A percentile compares a stretch with the other conserved stretches of the same genome.
Evolutionary conservation across 2,113 vertebrate species (phyloP).

Genomic region (Oriolus oriolus): DNA sequence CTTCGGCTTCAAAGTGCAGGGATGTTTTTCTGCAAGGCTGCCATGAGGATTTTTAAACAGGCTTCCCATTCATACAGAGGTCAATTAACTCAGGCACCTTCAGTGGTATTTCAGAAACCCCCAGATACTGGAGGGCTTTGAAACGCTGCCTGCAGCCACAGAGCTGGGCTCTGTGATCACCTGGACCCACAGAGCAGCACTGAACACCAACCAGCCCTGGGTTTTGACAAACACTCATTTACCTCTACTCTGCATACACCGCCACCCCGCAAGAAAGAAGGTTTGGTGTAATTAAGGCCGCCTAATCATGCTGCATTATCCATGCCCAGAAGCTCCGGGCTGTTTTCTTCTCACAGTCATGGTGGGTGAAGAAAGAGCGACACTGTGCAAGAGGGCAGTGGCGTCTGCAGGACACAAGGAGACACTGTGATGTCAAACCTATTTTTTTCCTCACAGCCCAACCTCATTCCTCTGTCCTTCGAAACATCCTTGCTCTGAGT

Average conservation of each 20-base stretch:
- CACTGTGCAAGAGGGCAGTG: not conserved
- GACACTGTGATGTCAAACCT: not conserved
- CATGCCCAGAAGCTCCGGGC: not conserved
- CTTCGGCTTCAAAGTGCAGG: not conserved
- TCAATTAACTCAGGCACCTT: slow-evolving; percentile 28
- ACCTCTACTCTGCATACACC: not conserved
- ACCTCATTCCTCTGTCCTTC: not conserved
- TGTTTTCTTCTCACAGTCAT: not conserved
- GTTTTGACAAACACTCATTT: slow-evolving; percentile 11
- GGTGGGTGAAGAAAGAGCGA: not conserved
- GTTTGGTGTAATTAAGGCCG: not conserved
- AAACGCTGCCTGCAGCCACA: not conserved
- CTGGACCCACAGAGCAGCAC: not conserved
- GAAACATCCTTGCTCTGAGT: not conserved
- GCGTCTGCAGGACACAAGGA: not conserved
- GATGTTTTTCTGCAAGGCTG: slow-evolving; percentile 12
- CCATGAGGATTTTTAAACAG: not conserved
- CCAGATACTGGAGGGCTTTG: slow-evolving; percentile 15
- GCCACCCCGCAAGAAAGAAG: not conserved
- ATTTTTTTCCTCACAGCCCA: not conserved
- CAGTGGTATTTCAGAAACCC: slow-evolving; percentile 40
- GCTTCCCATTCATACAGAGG: slow-evolving; percentile 21
- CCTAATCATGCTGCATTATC: not conserved
- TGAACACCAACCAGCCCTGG: not conserved
- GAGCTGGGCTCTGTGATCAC: slow-evolving; percentile 14